Evolutionary conservation across 2,888 invertebrate species (phyloP).

Genomic region (Mallateleia sp.): DNA sequence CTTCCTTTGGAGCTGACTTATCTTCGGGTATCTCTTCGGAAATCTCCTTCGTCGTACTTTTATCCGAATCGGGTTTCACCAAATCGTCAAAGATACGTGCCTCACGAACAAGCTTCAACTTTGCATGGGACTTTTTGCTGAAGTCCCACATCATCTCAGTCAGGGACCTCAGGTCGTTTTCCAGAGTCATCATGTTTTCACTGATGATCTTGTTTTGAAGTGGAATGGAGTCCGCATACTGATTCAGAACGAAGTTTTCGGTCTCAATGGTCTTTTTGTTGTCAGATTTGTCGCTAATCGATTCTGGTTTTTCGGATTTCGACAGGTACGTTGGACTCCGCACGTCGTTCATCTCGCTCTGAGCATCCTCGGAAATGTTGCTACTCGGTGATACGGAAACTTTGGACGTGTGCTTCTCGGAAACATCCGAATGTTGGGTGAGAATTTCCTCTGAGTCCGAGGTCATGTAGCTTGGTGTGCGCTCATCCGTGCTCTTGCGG

Average conservation of each 20-base stretch:
- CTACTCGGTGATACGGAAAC: constrained; percentile 75
- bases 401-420: constrained; percentile 68
- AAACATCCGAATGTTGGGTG: constrained; percentile 70
- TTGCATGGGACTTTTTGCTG: constrained; percentile 85
- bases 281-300: background rate
- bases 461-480: constrained; percentile 58
- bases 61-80: constrained; percentile 20
- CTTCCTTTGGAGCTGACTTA: constrained; percentile 17
- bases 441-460: constrained; percentile 77
- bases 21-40: constrained; percentile 82
- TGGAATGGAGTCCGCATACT: constrained; percentile 85
- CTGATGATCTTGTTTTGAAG: constrained; percentile 87
- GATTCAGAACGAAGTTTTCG: constrained; percentile 71
- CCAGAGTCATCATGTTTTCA: constrained; percentile 87
- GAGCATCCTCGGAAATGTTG: constrained; percentile 79
- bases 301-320: constrained; percentile 12
- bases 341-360: constrained; percentile 76
- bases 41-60: constrained; percentile 84
- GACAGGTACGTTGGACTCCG: constrained; percentile 5
- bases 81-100: constrained; percentile 55
- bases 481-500: constrained; percentile 53
- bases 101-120: constrained; percentile 75
- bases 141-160: constrained; percentile 88
- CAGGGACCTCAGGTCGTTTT: constrained; percentile 87
- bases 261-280: background rate